phyloP scores from a whole-genome alignment of 2,113 vertebrate genomes.

The Prunella fulvescens region DNA sequence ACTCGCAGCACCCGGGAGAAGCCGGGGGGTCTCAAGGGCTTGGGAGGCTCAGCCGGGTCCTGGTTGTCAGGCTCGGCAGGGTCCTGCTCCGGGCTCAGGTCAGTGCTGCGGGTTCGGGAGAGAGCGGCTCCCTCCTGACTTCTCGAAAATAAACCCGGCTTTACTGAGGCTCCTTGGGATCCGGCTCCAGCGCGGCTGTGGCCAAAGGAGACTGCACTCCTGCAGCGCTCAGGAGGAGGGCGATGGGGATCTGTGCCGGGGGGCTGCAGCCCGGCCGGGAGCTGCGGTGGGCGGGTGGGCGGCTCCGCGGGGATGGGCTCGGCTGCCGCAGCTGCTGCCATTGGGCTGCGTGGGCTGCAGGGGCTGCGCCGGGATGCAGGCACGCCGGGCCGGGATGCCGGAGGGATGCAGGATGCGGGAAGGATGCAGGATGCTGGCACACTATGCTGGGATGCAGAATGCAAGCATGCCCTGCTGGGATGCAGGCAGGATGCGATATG shows the following conservation, averaged over 20 bases:
- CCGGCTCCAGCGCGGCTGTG: neutral
- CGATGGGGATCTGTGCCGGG: neutral
- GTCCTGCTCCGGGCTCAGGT: neutral
- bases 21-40: rapidly evolving
- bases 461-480: neutral
- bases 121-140: neutral
- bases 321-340: constrained; percentile 47
- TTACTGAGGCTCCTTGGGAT: neutral
- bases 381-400: neutral
- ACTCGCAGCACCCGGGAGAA: neutral
- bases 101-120: neutral
- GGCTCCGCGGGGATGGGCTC: constrained; percentile 9
- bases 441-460: neutral
- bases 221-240: neutral
- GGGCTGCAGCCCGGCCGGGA: neutral
- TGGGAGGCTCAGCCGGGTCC: neutral
- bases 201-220: neutral
- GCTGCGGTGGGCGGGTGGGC: neutral
- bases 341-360: constrained; percentile 58
- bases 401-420: neutral
- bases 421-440: neutral
- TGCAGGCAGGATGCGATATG: neutral
- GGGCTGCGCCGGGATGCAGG: constrained; percentile 27
- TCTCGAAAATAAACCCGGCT: neutral
- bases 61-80: neutral